Base-by-base conservation (phyloP, 2,888 invertebrate species). In the Cerceris rybyensis region DNA sequence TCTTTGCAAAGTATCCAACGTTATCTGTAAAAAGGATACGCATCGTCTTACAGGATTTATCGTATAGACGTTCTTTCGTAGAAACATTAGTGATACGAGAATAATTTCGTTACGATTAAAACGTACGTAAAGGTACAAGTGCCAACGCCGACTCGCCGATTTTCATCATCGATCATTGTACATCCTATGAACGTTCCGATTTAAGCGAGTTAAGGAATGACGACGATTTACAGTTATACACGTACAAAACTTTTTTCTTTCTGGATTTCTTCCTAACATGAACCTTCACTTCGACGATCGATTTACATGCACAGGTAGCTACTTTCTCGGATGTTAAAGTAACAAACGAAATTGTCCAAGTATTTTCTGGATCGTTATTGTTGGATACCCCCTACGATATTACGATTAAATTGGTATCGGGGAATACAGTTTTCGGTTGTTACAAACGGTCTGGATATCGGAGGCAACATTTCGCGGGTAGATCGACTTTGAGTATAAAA, bases 401-500 rank as follows among this genome's bases (percentile, higher is more conserved):
- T 58, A 72, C 57, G 14, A 65, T 66, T 41, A 41, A 41, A 39
- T 16, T 42, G 43, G 59, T 42, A 72, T 66, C 70, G 7, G 66
- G 78, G 63, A 78, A 79, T 17, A 63, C 68, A 58, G 50, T 61
- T 14, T 66, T 4, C 28, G 28, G 54, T 50, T 55, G 7, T n/a
- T 58, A 14, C 41, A 55, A 64, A 71, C 67, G 70, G 14, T 60
- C 71, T 61, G 39, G 59, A 59, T 79, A 64, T 61, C 61, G 75
- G 28, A 28, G 28, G 28, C 28, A 28, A 65, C 69, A 43, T 64
- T 66, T 59, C 11, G 60, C 46, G 8, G 80, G 72, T 81, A 63
- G 50, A 69, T 74, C 81, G 64, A 60, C 58, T 28, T 82, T 54
- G 80, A 86, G 87, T 88, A 88, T 83, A 88, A 88, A 88, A 88